Evolutionary conservation across 2,888 invertebrate genomes (phyloP).

Genomic region (Metallyticus violacea): DNA sequence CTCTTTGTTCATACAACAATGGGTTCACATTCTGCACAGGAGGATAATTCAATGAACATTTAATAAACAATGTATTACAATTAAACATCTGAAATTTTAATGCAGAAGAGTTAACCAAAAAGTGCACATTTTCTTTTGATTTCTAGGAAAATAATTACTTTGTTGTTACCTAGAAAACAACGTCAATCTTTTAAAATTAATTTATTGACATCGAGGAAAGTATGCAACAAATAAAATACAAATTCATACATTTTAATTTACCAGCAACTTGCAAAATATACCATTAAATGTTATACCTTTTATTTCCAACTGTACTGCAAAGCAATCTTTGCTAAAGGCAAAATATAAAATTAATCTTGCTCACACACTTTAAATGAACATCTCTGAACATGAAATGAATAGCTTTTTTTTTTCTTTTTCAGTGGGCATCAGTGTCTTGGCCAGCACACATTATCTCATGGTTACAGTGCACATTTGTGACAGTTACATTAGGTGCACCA

Average conservation of each 20-base stretch:
- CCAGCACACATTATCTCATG: not conserved
- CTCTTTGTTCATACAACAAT: no score
- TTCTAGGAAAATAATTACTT: not conserved
- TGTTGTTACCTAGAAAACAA: not conserved
- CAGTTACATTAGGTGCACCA: not conserved
- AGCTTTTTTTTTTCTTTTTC: not conserved
- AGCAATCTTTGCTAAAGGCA: conserved; percentile 5
- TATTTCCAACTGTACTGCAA: not conserved
- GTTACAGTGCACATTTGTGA: not conserved
- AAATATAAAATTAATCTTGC: not conserved
- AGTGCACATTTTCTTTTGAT: not conserved
- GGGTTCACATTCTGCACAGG: not conserved
- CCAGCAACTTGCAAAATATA: conserved; percentile 8
- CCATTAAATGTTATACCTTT: not conserved
- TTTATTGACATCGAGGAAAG: conserved; percentile 22
- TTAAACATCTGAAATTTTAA: not conserved
- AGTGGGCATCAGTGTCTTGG: not conserved
- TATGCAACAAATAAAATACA: conserved; percentile 16
- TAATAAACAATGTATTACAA: not conserved
- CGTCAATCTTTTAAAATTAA: conserved; percentile 12
- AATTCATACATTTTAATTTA: conserved; percentile 11
- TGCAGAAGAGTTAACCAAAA: not conserved
- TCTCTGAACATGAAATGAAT: not conserved
- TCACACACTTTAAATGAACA: not conserved
- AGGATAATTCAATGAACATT: not conserved